Conservation (phyloP, 2,888 invertebrate species). For the Stenotaenia linearis region DNA sequence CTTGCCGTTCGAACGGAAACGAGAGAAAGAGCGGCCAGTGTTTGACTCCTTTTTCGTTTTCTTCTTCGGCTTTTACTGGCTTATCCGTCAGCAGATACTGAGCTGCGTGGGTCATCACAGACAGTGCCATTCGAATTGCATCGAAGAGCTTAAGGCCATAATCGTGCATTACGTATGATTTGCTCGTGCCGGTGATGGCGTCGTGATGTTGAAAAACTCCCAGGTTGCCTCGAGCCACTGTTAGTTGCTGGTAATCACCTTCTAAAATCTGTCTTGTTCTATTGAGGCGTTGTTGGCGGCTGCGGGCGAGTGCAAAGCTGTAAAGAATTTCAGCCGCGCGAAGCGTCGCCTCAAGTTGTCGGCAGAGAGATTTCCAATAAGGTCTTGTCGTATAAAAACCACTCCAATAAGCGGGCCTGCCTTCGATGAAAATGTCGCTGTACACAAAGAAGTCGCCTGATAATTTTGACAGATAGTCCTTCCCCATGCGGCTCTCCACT, state of each 20-base stretch:
- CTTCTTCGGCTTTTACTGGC: conserved; percentile 30
- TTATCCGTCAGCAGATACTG: conserved; percentile 39
- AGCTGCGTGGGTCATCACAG: conserved; percentile 55
- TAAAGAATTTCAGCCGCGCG: conserved; percentile 79
- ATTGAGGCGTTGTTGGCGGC: conserved; percentile 63
- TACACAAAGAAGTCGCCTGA: conserved; percentile 96
- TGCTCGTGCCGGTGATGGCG: conserved; percentile 93
- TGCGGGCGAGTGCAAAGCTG: conserved; percentile 69
- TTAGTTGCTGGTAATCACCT: conserved; percentile 37
- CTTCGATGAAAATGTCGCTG: conserved; percentile 87
- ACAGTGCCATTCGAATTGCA: conserved; percentile 70
- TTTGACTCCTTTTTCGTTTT: conserved; percentile 32
- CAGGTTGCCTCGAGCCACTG: conserved; percentile 67
- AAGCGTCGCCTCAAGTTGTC: conserved; percentile 72
- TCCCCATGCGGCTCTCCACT: conserved; percentile 59
- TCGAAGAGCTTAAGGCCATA: conserved; percentile 82
- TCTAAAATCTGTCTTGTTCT: conserved; percentile 35
- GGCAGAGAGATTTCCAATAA: conserved; percentile 57
- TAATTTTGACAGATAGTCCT: conserved; percentile 57
- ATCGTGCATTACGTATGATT: conserved; percentile 85
- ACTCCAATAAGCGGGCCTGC: conserved; percentile 92
- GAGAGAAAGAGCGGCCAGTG: conserved; percentile 33
- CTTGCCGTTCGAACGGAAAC: conserved; percentile 7
- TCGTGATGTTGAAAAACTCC: conserved; percentile 96
- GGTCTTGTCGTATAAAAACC: conserved; percentile 84